Evolutionary conservation across 1,140 invertebrate genomes (phyloP).

Genomic region (Rhopalosiphum maidis): DNA sequence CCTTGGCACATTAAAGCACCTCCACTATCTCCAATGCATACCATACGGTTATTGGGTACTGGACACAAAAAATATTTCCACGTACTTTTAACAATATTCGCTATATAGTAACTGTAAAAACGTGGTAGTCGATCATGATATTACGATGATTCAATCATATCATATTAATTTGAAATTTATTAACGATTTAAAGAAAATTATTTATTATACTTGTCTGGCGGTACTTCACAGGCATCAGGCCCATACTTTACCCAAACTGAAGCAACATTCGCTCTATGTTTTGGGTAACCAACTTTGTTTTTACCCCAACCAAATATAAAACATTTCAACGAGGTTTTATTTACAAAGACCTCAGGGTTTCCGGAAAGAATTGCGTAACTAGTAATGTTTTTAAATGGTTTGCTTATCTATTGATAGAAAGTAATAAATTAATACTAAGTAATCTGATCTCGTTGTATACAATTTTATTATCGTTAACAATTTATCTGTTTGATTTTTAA

Average conservation of each 20-base stretch:
- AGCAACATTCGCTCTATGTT: not conserved
- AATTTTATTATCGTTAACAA: not conserved
- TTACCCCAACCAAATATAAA: constrained; percentile 39
- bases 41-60: constrained; percentile 4
- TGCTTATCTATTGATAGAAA: not conserved
- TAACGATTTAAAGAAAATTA: not conserved
- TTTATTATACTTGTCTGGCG: constrained; percentile 35
- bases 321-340: not conserved
- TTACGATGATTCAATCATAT: not conserved
- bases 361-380: constrained; percentile 1
- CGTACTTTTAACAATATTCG: not conserved
- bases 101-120: not conserved
- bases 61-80: constrained; percentile 35
- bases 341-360: not conserved
- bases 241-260: constrained; percentile 31
- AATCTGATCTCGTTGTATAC: not conserved
- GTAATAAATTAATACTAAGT: not conserved
- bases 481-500: not conserved
- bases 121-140: not conserved
- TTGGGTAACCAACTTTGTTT: not conserved
- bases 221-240: constrained; percentile 6
- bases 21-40: constrained; percentile 33
- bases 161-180: not conserved
- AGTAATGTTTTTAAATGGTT: constrained; percentile 15
- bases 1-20: constrained; percentile 34